A percentile compares a stretch with the other conserved stretches of the same genome.
phyloP scores from a whole-genome alignment of 1,140 invertebrate genomes.

The Diabrotica virgifera region DNA sequence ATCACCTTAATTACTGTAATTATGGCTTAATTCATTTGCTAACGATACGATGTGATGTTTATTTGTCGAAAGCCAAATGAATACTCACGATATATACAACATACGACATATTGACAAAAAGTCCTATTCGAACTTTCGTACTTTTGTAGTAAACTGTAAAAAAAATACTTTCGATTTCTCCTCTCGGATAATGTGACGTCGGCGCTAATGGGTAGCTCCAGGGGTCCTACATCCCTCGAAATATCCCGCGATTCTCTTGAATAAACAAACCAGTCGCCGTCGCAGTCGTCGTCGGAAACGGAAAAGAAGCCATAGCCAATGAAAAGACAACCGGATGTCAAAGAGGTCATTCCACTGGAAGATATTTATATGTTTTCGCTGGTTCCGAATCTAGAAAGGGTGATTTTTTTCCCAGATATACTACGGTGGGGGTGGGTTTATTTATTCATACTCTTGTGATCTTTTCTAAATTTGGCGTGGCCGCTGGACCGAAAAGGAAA shows the following conservation, averaged over 20 bases:
- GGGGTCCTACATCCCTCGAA: conserved; percentile 27
- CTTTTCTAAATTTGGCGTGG: conserved; percentile 16
- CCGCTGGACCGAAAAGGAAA: conserved; percentile 18
- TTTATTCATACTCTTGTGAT: conserved; percentile 32
- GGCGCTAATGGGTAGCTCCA: background rate
- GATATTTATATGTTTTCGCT: conserved; percentile 41
- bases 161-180: no score
- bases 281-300: conserved; percentile 34
- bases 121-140: no score
- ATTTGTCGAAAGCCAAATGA: no score
- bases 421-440: conserved; percentile 28
- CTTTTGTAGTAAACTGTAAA: no score
- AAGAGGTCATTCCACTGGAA: conserved; percentile 42
- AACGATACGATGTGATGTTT: no score
- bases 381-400: conserved; percentile 31
- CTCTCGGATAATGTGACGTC: background rate
- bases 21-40: no score
- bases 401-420: conserved; percentile 32
- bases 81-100: no score
- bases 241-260: conserved; percentile 27
- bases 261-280: conserved; percentile 34
- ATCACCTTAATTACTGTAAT: no score
- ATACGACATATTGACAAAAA: no score
- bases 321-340: conserved; percentile 39
- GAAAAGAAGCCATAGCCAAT: conserved; percentile 36